phyloP scores from a whole-genome alignment of 2,888 invertebrate genomes.

The Mimumesa dahlbomi region DNA sequence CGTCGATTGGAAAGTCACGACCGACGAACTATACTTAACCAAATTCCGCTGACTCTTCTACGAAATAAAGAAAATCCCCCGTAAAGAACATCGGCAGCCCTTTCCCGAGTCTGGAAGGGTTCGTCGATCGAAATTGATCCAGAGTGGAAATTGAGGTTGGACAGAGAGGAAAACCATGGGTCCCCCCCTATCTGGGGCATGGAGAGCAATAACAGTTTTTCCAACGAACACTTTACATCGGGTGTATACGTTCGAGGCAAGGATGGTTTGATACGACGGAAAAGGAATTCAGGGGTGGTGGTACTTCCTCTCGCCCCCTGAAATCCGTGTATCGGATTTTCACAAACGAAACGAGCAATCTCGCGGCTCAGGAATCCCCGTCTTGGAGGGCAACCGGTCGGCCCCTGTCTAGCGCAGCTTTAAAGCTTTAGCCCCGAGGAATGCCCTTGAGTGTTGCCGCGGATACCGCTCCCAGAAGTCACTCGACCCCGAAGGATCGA shows the following conservation, averaged over 20 bases:
- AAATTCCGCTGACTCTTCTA: background rate
- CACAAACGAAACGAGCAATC: constrained; percentile 62
- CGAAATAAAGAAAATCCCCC: constrained; percentile 4
- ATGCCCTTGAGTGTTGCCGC: constrained; percentile 53
- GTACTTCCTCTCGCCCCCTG: constrained; percentile 2
- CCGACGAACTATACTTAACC: background rate
- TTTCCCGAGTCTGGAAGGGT: background rate
- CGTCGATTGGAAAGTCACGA: background rate
- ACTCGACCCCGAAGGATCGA: constrained; percentile 47
- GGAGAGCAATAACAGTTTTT: constrained; percentile 51
- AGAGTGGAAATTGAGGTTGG: constrained; percentile 38
- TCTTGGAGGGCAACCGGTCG: constrained; percentile 45
- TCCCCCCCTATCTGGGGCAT: constrained; percentile 25
- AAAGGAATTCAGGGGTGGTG: constrained; percentile 7
- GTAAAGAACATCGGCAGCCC: constrained; percentile 4
- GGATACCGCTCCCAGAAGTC: constrained; percentile 47
- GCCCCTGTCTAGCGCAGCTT: constrained; percentile 33
- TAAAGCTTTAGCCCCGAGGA: constrained; percentile 41
- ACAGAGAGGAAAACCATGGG: constrained; percentile 17
- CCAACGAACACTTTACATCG: constrained; percentile 49
- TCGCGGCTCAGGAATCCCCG: constrained; percentile 54
- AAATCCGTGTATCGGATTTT: constrained; percentile 64
- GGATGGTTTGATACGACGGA: constrained; percentile 19
- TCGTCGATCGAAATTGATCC: constrained; percentile 10
- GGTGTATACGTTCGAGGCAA: constrained; percentile 10